Evolutionary conservation across 2,888 invertebrate species (phyloP), one percentile per base, ranked within the genome.

Genomic region (Stenodera caucasica): DNA sequence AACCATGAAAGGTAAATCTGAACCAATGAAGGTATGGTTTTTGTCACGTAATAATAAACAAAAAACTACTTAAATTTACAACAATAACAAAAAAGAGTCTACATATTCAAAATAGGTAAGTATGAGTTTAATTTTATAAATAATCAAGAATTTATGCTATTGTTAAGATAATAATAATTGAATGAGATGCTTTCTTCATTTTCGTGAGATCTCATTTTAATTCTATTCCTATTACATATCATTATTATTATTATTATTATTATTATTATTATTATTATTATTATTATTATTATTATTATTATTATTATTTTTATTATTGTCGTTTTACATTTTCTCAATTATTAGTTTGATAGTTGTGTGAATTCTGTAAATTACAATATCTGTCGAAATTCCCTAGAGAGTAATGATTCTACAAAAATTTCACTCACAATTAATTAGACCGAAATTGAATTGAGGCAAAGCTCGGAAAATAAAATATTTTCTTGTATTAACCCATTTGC

Each of bases 21-120:
- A 94, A 64, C 94, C 96, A 1, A 96, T 96, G 95, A 89, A 94
- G 77, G 93, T 94, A 18, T 96, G 94, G 91, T 92, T 94, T 81
- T 81, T 96, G 56, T 88, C 87, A 61, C 78, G 85, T 69, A 67
- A 65, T n/a, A 58, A 55, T 55, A 49, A 8, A 12, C 2, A 14
- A 12, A 33, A 12, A 33, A 12, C 2, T 33, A 33, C 2, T 12
- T 33, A 2, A 14, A 35, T 5, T 4, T 35, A 35, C 14, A 7
- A 35, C 6, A 12, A 33, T 33, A 33, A 8, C 8, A 15, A 45
- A 11, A 45, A 45, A 45, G 9, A 21, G 9, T 14, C 15, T n/a
- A n/a, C n/a, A n/a, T 7, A 45, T 18, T 15, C 21, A 15, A 55
- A 55, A 15, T 55, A 55, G 49, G 18, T 40, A 21, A 33, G 53